These are phyloP conservation scores for Orius insidiosus DNA, from an alignment of 1,140 invertebrate species.

Conservation along the genomic window DNA sequence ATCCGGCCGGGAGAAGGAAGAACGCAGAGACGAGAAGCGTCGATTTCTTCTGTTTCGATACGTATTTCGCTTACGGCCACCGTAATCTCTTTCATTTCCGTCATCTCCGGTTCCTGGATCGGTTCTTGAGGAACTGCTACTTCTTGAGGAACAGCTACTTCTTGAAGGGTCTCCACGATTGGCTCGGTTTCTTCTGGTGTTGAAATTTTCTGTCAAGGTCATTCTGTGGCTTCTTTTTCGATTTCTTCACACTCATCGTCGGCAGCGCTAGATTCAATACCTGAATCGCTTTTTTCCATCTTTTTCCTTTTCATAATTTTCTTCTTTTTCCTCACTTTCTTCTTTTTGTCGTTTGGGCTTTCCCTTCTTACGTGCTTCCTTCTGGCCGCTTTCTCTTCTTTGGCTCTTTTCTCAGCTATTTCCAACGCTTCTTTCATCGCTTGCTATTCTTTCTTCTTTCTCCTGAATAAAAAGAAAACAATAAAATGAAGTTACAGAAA, in stretches of 20 bases:
- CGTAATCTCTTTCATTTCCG: too few relatives aligned
- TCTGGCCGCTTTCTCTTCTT: constrained; percentile 27
- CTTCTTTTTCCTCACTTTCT: too few relatives aligned
- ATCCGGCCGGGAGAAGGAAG: constrained; percentile 17
- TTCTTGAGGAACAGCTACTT: too few relatives aligned
- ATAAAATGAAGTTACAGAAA: too few relatives aligned
- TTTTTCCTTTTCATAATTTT: too few relatives aligned
- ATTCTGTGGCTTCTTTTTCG: background rate
- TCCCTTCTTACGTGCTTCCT: constrained; percentile 18
- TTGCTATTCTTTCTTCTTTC: constrained; percentile 40
- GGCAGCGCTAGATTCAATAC: too few relatives aligned
- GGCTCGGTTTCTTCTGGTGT: background rate
- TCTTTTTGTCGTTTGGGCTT: too few relatives aligned
- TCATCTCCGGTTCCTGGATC: constrained; percentile 2
- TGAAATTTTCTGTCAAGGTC: background rate
- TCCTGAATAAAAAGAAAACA: constrained; percentile 21
- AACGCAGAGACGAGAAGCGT: constrained; percentile 17
- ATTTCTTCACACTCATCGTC: background rate
- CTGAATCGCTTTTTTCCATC: background rate
- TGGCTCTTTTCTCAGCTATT: constrained; percentile 38
- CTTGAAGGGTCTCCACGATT: background rate
- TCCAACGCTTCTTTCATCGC: constrained; percentile 39
- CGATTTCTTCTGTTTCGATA: constrained; percentile 12
- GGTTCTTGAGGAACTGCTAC: too few relatives aligned
- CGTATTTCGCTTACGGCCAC: constrained; percentile 2